phyloP scores from a whole-genome alignment of 2,797 vertebrate genomes.

The Lemur catta region DNA sequence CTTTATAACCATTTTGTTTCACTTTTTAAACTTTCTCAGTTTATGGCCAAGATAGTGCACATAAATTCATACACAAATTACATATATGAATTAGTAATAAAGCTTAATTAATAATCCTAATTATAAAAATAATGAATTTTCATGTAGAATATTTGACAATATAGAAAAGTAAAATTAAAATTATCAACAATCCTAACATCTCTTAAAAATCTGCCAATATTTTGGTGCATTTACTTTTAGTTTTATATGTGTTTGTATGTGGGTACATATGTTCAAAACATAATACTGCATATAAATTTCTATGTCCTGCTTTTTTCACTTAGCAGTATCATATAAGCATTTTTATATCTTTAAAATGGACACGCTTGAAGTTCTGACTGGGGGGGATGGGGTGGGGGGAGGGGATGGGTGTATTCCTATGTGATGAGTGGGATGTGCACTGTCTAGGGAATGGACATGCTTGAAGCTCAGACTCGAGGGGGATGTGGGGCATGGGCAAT shows the following conservation, averaged over 20 bases:
- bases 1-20: neutral
- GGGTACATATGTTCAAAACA: neutral
- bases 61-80: neutral
- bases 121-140: neutral
- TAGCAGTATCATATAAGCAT: neutral
- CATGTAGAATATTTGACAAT: neutral
- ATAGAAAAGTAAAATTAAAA: neutral
- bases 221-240: neutral
- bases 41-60: neutral
- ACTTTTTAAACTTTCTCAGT: neutral
- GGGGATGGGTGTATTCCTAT: no score
- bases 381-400: no score
- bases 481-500: no score
- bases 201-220: slow-evolving; percentile 9
- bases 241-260: neutral
- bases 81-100: neutral
- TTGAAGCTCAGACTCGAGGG: no score
- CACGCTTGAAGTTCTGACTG: no score
- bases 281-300: neutral
- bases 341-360: slow-evolving; percentile 5
- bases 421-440: no score
- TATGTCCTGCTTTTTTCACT: neutral
- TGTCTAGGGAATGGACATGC: no score
- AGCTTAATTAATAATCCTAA: neutral
- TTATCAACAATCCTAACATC: neutral